A percentile compares a stretch with the other conserved stretches of the same genome.
phyloP scores from a whole-genome alignment of 2,888 invertebrate genomes.

The Nymphalis polychloros region DNA sequence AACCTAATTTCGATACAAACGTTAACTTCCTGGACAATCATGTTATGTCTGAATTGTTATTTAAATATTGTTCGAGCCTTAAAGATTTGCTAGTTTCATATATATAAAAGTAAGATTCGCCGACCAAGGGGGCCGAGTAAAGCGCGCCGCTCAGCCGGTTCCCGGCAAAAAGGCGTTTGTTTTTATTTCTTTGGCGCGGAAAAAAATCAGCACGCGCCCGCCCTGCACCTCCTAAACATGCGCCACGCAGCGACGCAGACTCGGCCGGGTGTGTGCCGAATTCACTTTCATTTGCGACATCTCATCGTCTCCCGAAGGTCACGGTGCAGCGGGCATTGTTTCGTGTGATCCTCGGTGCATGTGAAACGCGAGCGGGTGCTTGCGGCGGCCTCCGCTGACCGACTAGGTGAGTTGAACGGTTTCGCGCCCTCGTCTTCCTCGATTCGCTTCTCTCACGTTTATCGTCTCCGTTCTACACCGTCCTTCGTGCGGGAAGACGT shows the following conservation, averaged over 20 bases:
- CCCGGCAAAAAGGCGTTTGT: constrained; percentile 78
- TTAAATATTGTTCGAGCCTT: background rate
- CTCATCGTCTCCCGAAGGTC: constrained; percentile 80
- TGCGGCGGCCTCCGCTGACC: constrained; percentile 73
- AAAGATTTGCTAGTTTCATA: background rate
- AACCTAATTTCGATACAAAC: constrained; percentile 4
- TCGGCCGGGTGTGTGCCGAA: constrained; percentile 77
- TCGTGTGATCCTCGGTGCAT: constrained; percentile 42
- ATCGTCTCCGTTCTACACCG: constrained; percentile 68
- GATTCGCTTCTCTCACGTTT: constrained; percentile 62
- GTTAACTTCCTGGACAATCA: constrained; percentile 13
- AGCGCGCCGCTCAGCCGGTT: constrained; percentile 60
- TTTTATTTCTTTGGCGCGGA: constrained; percentile 80
- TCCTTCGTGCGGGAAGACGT: constrained; percentile 70
- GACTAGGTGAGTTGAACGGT: constrained; percentile 74
- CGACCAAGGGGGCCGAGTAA: constrained; percentile 22
- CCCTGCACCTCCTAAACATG: constrained; percentile 82
- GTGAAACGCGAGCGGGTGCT: constrained; percentile 63
- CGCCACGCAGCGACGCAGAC: constrained; percentile 82
- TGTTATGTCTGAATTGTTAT: background rate
- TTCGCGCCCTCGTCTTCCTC: constrained; percentile 68
- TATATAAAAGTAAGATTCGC: constrained; percentile 5
- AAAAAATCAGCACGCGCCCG: constrained; percentile 79
- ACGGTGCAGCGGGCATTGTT: constrained; percentile 61
- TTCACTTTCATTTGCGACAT: constrained; percentile 83